Base-by-base conservation (phyloP, 2,113 vertebrate genomes). In the Penelope pileata region DNA sequence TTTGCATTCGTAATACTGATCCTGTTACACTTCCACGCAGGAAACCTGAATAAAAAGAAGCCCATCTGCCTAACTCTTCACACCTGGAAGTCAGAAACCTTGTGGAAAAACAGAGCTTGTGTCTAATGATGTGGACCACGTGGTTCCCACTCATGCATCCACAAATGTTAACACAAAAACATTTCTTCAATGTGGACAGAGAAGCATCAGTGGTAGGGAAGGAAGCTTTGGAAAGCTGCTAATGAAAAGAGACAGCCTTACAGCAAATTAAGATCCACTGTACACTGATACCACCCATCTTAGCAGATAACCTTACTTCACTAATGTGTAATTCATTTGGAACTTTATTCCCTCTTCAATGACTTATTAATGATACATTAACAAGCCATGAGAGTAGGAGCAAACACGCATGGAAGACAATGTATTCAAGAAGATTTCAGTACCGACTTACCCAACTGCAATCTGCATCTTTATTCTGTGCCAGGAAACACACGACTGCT, bases 291-390 rank as follows among this genome's bases (percentile, higher is more conserved):
- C 51, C 38, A 72, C 68, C 79, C 47, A 72, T 47, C 83, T 83
- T 67, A 74, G 68, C 18, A 86, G 60, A 79, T 62, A 73, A 29
- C 60, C 66, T 79, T 77, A 85, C 45, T 54, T 62, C 36, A 53
- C 12, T 62, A 75, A 91, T 82, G 68, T 62, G 70, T 94, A 95
- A 94, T 95, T 96, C 76, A 91, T 92, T 54, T 83, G 34, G 69
- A 93, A 94, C 60, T 91, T 89, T 91, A 53, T 73, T 96, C 90
- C 59, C 50, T 80, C 72, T 93, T 83, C 58, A 34, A 32, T 64
- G 48, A 92, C 90, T 86, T 93, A 86, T 68, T 95, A 90, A 93
- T 78, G 79, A 90, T 86, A 91, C 86, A 95, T 72, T 93, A 92
- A 82, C 53, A 90, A 84, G 40, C 73, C 76, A 75, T 66, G 48